These are phyloP conservation scores for Orthosia gothica DNA, from an alignment of 2,888 invertebrate species.

Conservation along the genomic window DNA sequence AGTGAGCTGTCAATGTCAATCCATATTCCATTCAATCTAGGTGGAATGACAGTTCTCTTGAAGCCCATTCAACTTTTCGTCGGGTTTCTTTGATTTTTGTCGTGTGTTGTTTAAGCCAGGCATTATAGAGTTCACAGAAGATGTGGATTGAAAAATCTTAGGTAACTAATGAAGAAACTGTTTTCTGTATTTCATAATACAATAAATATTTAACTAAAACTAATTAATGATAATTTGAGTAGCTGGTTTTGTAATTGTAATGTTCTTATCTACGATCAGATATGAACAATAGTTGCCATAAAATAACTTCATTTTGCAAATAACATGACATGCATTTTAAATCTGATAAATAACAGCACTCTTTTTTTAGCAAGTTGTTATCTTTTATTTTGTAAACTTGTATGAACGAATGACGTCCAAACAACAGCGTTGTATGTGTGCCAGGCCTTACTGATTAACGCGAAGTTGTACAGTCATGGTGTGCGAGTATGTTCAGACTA, in stretches of 20 bases:
- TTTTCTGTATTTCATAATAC: not conserved
- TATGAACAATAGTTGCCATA: not conserved
- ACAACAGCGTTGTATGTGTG: slow-evolving; percentile 14
- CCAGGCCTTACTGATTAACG: slow-evolving; percentile 13
- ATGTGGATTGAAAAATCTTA: not conserved
- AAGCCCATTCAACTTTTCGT: no score
- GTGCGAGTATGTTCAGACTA: slow-evolving; percentile 33
- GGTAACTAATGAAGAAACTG: no score
- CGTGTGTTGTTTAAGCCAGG: not conserved
- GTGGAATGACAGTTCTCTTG: no score
- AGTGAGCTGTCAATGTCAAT: no score
- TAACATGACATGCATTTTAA: slow-evolving; percentile 8
- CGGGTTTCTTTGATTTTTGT: not conserved
- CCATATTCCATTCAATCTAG: no score
- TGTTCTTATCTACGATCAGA: slow-evolving; percentile 1
- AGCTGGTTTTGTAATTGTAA: not conserved
- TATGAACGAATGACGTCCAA: not conserved
- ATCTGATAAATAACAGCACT: not conserved
- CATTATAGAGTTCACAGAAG: not conserved
- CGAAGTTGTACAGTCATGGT: slow-evolving; percentile 39
- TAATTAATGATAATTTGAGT: not conserved
- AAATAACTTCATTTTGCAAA: slow-evolving; percentile 13
- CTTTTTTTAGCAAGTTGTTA: not conserved
- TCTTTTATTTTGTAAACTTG: not conserved
- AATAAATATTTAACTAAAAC: not conserved